Percentiles rank a stretch among this genome's conserved stretches.
Evolutionary conservation across 2,888 invertebrate species (phyloP).

Genomic region (Anaspis maculata): DNA sequence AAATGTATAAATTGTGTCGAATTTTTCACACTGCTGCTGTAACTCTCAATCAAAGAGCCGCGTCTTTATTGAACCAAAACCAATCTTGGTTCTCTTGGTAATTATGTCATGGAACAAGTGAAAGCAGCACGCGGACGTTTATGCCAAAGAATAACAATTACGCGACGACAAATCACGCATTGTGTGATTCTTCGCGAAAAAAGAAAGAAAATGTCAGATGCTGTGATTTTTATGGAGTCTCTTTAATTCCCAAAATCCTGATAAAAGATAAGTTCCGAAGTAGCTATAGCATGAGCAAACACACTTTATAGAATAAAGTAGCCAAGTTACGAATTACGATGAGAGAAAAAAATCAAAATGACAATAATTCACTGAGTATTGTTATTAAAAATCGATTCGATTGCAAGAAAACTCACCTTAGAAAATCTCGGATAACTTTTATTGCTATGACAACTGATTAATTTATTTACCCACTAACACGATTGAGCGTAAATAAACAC

Average conservation of each 20-base stretch:
- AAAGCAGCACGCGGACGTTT: background rate
- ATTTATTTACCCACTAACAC: slow-evolving; percentile 10
- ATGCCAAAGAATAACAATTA: background rate
- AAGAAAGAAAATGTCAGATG: background rate
- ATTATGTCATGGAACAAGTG: background rate
- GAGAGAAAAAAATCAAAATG: too few relatives aligned
- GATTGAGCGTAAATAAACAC: slow-evolving; percentile 20
- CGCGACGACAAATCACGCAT: background rate
- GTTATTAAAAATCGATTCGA: too few relatives aligned
- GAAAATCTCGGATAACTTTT: too few relatives aligned
- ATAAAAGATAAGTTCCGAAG: too few relatives aligned
- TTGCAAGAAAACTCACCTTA: too few relatives aligned
- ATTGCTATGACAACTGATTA: too few relatives aligned
- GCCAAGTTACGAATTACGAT: too few relatives aligned
- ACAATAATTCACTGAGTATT: too few relatives aligned
- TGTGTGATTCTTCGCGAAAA: background rate
- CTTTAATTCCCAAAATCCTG: background rate
- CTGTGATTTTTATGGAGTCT: background rate
- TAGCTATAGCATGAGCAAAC: too few relatives aligned
- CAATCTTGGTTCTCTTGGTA: background rate
- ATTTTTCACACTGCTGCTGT: background rate
- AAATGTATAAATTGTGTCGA: background rate
- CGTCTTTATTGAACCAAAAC: background rate
- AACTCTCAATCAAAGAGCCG: background rate
- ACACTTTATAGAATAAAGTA: too few relatives aligned